phyloP scores from a whole-genome alignment of 2,888 invertebrate species.

The Colostygia pectinataria region DNA sequence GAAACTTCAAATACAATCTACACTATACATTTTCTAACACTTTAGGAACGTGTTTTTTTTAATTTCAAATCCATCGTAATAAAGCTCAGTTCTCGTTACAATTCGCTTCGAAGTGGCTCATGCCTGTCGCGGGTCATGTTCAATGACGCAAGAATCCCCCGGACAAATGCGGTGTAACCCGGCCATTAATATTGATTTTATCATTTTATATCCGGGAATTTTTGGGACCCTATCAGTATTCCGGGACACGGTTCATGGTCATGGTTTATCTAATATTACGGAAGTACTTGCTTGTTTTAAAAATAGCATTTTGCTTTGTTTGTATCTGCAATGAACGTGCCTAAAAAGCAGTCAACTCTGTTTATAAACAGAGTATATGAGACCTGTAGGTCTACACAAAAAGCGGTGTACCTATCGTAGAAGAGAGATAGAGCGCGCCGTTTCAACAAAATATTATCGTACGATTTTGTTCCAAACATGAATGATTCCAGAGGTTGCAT shows the following conservation, averaged over 20 bases:
- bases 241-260: conserved; percentile 29
- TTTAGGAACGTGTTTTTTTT: no score
- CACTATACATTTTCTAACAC: no score
- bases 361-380: no score
- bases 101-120: background rate
- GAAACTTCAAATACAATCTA: no score
- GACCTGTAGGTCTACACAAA: no score
- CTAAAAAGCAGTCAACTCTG: no score
- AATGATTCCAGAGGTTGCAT: no score
- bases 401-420: no score
- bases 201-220: conserved; percentile 16
- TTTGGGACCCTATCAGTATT: conserved; percentile 30
- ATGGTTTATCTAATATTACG: conserved; percentile 4
- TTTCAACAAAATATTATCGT: no score
- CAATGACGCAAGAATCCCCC: conserved; percentile 36
- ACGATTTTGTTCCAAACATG: no score
- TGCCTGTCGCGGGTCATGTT: conserved; percentile 4
- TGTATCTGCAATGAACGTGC: no score
- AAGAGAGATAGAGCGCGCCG: no score
- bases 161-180: conserved; percentile 36
- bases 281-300: background rate
- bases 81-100: background rate
- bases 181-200: conserved; percentile 51
- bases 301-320: background rate
- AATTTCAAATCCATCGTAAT: background rate